Percentiles rank a stretch among this genome's conserved stretches.
Evolutionary conservation across 2,797 vertebrate species (phyloP).

Genomic region (Amblyraja radiata): DNA sequence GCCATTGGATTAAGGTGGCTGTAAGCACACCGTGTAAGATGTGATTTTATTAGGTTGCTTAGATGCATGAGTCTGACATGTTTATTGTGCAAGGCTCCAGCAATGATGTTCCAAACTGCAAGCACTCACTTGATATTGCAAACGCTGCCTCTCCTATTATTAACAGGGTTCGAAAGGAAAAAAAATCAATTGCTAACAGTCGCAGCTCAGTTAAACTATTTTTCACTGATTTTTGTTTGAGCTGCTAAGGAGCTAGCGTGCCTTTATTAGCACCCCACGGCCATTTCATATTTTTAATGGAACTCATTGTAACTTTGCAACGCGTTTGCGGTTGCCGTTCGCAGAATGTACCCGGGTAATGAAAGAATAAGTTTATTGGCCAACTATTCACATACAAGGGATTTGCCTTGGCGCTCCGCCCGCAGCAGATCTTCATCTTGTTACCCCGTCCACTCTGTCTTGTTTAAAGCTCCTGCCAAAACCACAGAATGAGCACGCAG

Average conservation of each 20-base stretch:
- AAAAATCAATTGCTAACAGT: conserved; percentile 34
- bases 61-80: conserved; percentile 35
- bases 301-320: conserved; percentile 17
- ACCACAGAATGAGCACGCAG: not conserved
- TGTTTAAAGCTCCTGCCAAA: conserved; percentile 14
- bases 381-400: no score
- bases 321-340: not conserved
- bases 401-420: no score
- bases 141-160: conserved; percentile 21
- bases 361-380: no score
- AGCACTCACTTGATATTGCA: conserved; percentile 31
- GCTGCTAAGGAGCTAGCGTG: not conserved
- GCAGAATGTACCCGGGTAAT: not conserved
- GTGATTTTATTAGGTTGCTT: conserved; percentile 37
- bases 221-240: not conserved
- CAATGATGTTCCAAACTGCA: conserved; percentile 35
- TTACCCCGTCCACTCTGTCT: not conserved
- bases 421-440: not conserved
- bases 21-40: conserved; percentile 35
- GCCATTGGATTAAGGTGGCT: conserved; percentile 30
- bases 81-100: conserved; percentile 24
- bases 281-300: not conserved
- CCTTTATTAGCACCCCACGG: not conserved
- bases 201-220: conserved; percentile 19
- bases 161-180: conserved; percentile 32